Conservation (phyloP, 2,797 vertebrate species). For the Sebastes hubbsi region DNA sequence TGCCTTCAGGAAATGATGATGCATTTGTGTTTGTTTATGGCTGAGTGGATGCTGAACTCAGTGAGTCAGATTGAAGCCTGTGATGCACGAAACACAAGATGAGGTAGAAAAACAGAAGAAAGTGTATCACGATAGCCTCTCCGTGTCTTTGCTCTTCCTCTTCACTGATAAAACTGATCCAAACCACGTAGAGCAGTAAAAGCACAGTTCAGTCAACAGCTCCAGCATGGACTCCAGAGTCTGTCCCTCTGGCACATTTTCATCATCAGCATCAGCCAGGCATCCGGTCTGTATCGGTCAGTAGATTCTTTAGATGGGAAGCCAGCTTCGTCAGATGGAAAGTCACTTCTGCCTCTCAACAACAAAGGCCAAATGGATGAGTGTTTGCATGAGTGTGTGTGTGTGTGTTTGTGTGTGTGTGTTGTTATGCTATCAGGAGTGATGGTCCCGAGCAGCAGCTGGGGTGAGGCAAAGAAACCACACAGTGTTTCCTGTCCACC, state of each 20-base stretch:
- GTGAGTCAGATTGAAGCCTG: slow-evolving; percentile 54
- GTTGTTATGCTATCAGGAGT: slow-evolving; percentile 36
- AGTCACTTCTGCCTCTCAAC: slow-evolving; percentile 44
- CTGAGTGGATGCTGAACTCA: slow-evolving; percentile 44
- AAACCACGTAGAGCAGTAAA: slow-evolving; percentile 1
- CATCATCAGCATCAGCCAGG: slow-evolving; percentile 43
- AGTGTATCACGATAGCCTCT: neutral
- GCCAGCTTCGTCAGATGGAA: slow-evolving; percentile 35
- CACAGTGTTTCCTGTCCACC: slow-evolving; percentile 26
- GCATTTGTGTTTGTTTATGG: slow-evolving; percentile 31
- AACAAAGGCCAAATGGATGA: slow-evolving; percentile 25
- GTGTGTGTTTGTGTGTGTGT: neutral
- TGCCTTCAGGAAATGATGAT: slow-evolving; percentile 43
- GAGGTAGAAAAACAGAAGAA: neutral
- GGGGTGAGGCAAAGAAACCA: slow-evolving; percentile 45
- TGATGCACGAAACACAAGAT: slow-evolving; percentile 32
- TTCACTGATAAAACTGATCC: slow-evolving; percentile 5
- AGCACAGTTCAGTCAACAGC: slow-evolving; percentile 18
- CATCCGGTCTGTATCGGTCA: slow-evolving; percentile 40
- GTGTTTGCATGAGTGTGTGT: slow-evolving; percentile 29
- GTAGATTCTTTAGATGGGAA: slow-evolving; percentile 48
- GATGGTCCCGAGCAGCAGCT: slow-evolving; percentile 28
- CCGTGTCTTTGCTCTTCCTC: slow-evolving; percentile 10
- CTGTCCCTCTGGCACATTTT: slow-evolving; percentile 30
- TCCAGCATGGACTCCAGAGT: slow-evolving; percentile 23